Percentiles rank a stretch among this genome's conserved stretches.
Conservation (phyloP, 2,888 invertebrate genomes). For the Diadegma fenestrale region DNA sequence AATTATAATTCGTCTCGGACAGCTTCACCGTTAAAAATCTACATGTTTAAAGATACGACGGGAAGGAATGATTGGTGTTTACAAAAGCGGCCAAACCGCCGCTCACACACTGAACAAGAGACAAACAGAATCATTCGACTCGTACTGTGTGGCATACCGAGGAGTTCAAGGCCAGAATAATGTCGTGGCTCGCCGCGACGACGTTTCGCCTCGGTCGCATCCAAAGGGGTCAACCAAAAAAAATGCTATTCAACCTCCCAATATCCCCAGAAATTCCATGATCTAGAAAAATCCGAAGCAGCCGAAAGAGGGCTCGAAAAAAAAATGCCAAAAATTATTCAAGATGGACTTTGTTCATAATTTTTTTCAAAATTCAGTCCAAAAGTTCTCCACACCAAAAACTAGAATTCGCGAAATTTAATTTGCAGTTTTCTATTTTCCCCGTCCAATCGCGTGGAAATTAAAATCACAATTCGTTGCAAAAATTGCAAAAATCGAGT, state of each 20-base stretch:
- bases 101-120: conserved; percentile 31
- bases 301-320: neutral
- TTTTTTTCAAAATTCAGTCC: too few species aligned
- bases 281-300: neutral
- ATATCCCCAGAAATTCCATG: neutral
- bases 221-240: conserved; percentile 1
- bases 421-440: too few species aligned
- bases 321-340: neutral
- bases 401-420: too few species aligned
- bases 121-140: conserved; percentile 43
- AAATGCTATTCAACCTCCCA: conserved; percentile 1
- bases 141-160: neutral
- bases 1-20: neutral
- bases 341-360: too few species aligned
- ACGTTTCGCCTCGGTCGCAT: neutral
- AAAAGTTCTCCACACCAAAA: too few species aligned
- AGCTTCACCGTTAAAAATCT: conserved; percentile 3
- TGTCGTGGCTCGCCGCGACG: conserved; percentile 7
- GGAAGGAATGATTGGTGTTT: conserved; percentile 10
- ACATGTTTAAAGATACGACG: neutral
- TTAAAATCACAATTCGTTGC: too few species aligned
- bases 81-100: neutral
- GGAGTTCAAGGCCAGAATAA: conserved; percentile 48
- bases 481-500: too few species aligned
- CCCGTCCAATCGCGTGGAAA: too few species aligned